Conservation (phyloP, 2,888 invertebrate species). For the Scotopteryx bipunctaria region DNA sequence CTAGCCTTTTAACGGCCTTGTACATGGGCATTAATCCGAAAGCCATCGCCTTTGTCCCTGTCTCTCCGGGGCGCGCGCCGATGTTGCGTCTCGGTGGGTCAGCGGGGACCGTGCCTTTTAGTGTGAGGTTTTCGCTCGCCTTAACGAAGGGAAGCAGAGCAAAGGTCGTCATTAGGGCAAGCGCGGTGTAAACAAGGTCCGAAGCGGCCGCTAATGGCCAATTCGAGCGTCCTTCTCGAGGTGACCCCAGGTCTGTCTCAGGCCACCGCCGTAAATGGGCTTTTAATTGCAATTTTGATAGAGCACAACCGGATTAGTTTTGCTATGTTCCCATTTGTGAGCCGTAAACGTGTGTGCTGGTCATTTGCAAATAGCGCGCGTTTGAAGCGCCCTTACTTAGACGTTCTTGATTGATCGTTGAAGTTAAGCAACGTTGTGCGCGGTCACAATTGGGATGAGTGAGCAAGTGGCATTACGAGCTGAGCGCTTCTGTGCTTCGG, state of each 20-base stretch:
- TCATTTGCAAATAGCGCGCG: conserved; percentile 6
- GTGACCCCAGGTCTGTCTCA: conserved; percentile 79
- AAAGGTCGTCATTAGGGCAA: conserved; percentile 85
- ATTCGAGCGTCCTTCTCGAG: conserved; percentile 80
- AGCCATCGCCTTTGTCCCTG: conserved; percentile 77
- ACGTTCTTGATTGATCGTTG: no score
- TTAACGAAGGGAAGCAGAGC: conserved; percentile 84
- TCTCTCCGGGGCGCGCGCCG: conserved; percentile 53
- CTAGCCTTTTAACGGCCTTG: conserved; percentile 82
- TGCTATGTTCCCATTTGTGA: conserved; percentile 52
- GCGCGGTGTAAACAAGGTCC: conserved; percentile 83
- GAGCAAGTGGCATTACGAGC: no score
- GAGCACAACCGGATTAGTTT: conserved; percentile 75
- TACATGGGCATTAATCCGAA: conserved; percentile 82
- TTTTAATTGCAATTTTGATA: conserved; percentile 82
- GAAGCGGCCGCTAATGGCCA: conserved; percentile 83
- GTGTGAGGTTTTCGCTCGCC: conserved; percentile 83
- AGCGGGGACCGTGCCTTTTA: conserved; percentile 79
- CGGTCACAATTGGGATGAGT: no score
- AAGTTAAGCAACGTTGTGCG: no score
- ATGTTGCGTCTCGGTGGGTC: conserved; percentile 74
- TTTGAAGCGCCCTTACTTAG: no score
- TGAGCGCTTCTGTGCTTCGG: no score
- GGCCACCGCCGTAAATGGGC: conserved; percentile 74
- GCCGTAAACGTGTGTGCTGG: conserved; percentile 23